Percentiles rank a stretch among this genome's conserved stretches.
Evolutionary conservation across 2,797 vertebrate genomes (phyloP).

Genomic region (Coreius guichenoti): DNA sequence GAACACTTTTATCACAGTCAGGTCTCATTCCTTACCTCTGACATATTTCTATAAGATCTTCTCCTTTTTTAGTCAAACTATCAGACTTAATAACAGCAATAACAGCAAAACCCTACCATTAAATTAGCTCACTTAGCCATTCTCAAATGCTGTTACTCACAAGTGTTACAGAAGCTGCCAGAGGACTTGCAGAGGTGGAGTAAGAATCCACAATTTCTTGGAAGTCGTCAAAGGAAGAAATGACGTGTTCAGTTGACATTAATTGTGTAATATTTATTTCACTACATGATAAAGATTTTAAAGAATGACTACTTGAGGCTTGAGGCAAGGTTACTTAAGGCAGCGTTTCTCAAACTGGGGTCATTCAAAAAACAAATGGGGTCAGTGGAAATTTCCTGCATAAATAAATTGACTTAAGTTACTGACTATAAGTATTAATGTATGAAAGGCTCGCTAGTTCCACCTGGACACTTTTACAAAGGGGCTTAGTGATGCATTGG

Average conservation of each 20-base stretch:
- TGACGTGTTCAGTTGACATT: conserved; percentile 17
- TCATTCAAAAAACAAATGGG: background rate
- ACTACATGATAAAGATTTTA: background rate
- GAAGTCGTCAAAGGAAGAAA: conserved; percentile 6
- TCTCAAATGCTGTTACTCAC: background rate
- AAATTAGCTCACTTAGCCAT: background rate
- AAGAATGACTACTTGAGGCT: background rate
- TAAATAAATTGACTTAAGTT: conserved; percentile 2
- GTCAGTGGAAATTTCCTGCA: background rate
- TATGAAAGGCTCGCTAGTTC: background rate
- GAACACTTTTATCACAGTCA: background rate
- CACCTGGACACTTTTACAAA: background rate
- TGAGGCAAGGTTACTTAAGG: conserved; percentile 35
- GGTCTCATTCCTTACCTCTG: background rate
- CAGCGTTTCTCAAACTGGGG: background rate
- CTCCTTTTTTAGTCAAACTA: background rate
- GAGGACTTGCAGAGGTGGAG: background rate
- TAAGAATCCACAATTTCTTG: conserved; percentile 31
- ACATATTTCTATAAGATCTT: background rate
- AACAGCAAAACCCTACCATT: background rate
- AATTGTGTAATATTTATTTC: conserved; percentile 4
- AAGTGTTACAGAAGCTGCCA: conserved; percentile 13
- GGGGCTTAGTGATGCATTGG: background rate
- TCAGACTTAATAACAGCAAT: background rate
- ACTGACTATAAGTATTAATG: background rate